Percentiles rank a stretch among this genome's conserved stretches.
Conservation (phyloP, 35 echinoderm and acorn worm species). For the Ophiothrix spiculata region DNA sequence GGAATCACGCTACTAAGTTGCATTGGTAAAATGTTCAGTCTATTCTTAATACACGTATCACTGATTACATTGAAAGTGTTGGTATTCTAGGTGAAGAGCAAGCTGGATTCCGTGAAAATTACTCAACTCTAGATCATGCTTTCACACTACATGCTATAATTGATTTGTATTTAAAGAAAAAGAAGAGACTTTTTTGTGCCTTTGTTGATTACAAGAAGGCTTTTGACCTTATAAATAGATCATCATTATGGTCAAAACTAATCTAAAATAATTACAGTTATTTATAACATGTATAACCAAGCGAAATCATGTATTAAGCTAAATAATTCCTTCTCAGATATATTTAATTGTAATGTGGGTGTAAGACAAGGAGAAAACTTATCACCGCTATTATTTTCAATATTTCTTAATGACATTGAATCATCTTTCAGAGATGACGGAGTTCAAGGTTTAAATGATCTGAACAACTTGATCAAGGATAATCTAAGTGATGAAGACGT, state of each 20-base stretch:
- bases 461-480: background rate
- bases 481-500: background rate
- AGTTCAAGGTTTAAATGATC: background rate
- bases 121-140: slow-evolving; percentile 10
- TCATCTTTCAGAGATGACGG: slow-evolving; percentile 5
- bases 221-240: slow-evolving; percentile 21
- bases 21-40: slow-evolving; percentile 27
- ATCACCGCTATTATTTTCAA: too few relatives aligned
- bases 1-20: slow-evolving; percentile 32
- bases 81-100: slow-evolving; percentile 16
- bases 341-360: slow-evolving; percentile 7
- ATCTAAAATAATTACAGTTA: slow-evolving; percentile 3
- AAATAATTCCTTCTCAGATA: background rate
- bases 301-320: background rate
- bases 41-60: slow-evolving; percentile 11
- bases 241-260: slow-evolving; percentile 22
- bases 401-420: slow-evolving; percentile 30
- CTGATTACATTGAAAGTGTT: background rate
- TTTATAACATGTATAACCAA: background rate
- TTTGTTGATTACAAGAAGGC: slow-evolving; percentile 27
- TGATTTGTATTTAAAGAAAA: slow-evolving; percentile 10
- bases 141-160: background rate
- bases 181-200: background rate
- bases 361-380: slow-evolving; percentile 20
- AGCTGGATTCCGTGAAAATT: slow-evolving; percentile 21